phyloP scores from a whole-genome alignment of 2,888 invertebrate genomes.

The Philaethria dido region DNA sequence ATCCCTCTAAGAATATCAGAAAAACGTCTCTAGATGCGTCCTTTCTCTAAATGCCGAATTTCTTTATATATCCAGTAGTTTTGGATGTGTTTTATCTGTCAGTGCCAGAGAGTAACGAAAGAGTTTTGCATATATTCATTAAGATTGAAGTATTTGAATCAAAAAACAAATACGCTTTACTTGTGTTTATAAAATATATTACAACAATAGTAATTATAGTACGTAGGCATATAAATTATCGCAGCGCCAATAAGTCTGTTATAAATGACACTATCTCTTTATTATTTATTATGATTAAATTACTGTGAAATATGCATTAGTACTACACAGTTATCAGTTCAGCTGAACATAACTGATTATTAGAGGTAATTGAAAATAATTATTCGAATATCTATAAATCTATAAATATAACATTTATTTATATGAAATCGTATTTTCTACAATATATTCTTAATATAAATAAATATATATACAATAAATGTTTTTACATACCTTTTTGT shows the following conservation, averaged over 20 bases:
- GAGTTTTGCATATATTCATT: no score
- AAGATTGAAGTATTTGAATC: no score
- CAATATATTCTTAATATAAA: neutral
- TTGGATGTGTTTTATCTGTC: no score
- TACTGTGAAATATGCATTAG: conserved; percentile 12
- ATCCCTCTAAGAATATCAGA: no score
- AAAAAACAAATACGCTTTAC: neutral
- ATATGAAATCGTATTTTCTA: neutral
- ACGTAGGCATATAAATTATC: conserved; percentile 16
- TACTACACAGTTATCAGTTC: conserved; percentile 12
- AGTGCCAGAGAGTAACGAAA: no score
- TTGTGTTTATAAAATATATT: neutral
- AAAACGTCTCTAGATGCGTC: no score
- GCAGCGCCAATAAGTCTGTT: conserved; percentile 36
- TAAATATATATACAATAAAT: no score
- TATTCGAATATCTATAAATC: neutral
- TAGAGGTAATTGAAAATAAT: conserved; percentile 17
- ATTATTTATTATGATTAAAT: conserved; percentile 27
- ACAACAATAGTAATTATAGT: neutral
- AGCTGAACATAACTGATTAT: conserved; percentile 13
- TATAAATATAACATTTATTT: neutral
- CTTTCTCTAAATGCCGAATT: no score
- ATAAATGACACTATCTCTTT: conserved; percentile 23
- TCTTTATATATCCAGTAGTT: no score
- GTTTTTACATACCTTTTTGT: no score